Evolutionary conservation across 2,113 vertebrate genomes (phyloP), one percentile per base, ranked within the genome.

Genomic region (Sceloporus undulatus): DNA sequence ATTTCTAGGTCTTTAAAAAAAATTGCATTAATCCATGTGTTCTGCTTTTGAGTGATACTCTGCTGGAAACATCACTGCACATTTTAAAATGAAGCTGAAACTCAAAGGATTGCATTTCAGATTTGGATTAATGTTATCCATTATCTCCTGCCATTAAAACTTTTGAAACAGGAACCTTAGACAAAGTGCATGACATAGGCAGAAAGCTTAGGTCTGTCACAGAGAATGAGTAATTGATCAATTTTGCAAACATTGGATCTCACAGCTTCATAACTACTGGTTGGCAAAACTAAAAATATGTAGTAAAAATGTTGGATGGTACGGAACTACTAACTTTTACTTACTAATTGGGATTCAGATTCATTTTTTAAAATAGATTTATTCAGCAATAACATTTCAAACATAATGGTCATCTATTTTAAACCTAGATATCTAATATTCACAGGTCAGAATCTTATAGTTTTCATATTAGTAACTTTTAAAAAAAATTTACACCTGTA

Each of bases 1-100:
- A 85, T 93, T 94, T 94, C 88, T 81, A 21, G 65, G 48, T 80
- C 65, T 89, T 62, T 79, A 92, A 34, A 7, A 91, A 87, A 88
- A 1, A 5, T 86, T 34, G 52, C 78, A 84, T 71, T 90, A 81
- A 92, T 87, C 82, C 68, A 87, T 54, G 73, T 25, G 48, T 82
- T 88, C 90, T 92, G 77, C 84, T 48, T 79, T 89, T 84, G 78
- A 89, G 90, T 76, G 92, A 91, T 93, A 93, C 86, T 90, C 88
- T 92, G 92, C 85, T 91, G 93, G 48, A 84, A 92, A 62, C 38
- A 85, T 82, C 82, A 79, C 3, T 54, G 18, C 84, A 62, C 71
- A 84, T 80, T 88, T 88, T 79, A 88, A 92, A 94, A 88, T 76
- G 21, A 90, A 93, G 54, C 62, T 74, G 83, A 84, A 82, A 90